Evolutionary conservation across 2,797 vertebrate species (phyloP).

Genomic region (Pogonophryne albipinna): DNA sequence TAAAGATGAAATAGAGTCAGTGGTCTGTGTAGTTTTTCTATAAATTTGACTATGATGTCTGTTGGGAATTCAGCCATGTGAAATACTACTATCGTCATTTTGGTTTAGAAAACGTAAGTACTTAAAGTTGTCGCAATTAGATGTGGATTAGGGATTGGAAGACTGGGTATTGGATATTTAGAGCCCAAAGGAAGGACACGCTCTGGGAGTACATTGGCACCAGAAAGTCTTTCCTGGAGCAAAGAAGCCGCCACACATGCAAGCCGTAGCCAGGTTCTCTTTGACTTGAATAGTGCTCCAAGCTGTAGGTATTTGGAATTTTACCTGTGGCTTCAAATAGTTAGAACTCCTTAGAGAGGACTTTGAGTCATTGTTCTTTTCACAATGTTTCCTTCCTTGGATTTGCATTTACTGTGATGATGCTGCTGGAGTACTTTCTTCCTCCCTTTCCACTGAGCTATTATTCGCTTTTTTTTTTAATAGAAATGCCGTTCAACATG

Average conservation of each 20-base stretch:
- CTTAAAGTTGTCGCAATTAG: background rate
- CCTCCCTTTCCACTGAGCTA: background rate
- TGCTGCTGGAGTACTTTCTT: background rate
- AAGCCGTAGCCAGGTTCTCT: no score
- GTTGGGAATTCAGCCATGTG: background rate
- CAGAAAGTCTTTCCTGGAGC: no score
- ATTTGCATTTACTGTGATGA: background rate
- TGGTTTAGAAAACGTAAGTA: background rate
- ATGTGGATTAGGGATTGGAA: background rate
- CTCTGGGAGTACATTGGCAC: no score
- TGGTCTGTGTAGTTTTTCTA: background rate
- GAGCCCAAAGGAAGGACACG: no score
- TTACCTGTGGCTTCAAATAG: constrained; percentile 8
- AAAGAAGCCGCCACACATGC: no score
- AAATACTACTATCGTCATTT: background rate
- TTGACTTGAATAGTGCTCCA: background rate
- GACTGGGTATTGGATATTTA: no score
- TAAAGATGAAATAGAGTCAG: background rate
- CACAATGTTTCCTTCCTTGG: background rate
- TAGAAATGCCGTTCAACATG: background rate
- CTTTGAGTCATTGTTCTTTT: background rate
- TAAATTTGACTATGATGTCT: background rate
- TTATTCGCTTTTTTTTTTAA: background rate
- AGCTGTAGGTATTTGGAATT: background rate
- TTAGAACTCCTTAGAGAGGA: background rate